These are phyloP conservation scores for Cerceris ruficornis DNA, from an alignment of 2,888 invertebrate species.

Conservation along the genomic window DNA sequence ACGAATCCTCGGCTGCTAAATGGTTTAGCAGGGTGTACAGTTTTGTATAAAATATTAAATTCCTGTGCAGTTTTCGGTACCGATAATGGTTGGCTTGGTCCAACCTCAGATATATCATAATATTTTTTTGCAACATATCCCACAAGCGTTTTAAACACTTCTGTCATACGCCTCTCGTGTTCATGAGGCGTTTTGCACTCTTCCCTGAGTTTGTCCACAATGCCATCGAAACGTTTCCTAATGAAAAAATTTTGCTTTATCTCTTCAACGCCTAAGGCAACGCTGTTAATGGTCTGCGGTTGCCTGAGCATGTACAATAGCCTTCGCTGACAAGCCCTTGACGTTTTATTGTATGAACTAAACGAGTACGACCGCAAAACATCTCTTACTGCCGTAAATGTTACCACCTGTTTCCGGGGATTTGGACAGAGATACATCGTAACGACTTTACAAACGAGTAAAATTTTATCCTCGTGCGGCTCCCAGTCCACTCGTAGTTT, in stretches of 20 bases:
- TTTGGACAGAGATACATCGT: conserved; percentile 83
- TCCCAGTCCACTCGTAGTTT: conserved; percentile 86
- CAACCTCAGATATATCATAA: conserved; percentile 77
- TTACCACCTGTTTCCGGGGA: conserved; percentile 80
- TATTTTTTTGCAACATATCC: conserved; percentile 77
- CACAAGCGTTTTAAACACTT: conserved; percentile 75
- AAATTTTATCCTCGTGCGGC: conserved; percentile 86
- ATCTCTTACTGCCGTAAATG: conserved; percentile 83
- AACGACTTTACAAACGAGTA: conserved; percentile 87
- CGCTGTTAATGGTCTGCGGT: conserved; percentile 84
- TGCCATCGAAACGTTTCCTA: conserved; percentile 80
- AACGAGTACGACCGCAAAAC: conserved; percentile 83
- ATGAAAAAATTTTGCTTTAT: conserved; percentile 84
- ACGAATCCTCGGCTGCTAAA: conserved; percentile 72
- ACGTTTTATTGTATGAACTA: conserved; percentile 86
- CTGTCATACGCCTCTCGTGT: conserved; percentile 71
- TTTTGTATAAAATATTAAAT: conserved; percentile 74
- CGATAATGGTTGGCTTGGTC: conserved; percentile 64
- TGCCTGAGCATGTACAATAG: conserved; percentile 85
- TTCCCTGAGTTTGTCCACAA: conserved; percentile 77
- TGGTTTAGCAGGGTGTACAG: conserved; percentile 76
- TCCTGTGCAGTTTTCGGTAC: conserved; percentile 75
- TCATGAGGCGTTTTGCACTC: conserved; percentile 65
- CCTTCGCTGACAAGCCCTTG: conserved; percentile 86
- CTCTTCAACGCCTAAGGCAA: conserved; percentile 85